Percentiles rank a stretch among this genome's conserved stretches.
Evolutionary conservation across 1,140 invertebrate genomes (phyloP).

Genomic region (Pseudomyrmex concolor): DNA sequence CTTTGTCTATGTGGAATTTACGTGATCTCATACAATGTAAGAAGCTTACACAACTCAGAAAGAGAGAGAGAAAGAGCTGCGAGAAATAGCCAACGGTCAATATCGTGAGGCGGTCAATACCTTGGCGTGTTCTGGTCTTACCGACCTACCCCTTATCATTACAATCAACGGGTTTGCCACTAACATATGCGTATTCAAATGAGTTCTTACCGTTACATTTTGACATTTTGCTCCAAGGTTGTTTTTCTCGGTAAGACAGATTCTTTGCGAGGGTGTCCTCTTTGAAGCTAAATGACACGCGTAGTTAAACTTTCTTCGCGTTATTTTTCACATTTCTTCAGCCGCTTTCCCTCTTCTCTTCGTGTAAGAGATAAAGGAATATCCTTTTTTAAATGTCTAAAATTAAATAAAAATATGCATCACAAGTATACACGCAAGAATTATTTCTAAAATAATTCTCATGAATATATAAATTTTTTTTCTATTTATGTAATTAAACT

Average conservation of each 20-base stretch:
- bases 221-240: conserved; percentile 79
- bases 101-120: conserved; percentile 82
- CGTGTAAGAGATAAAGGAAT: no score
- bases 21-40: not conserved
- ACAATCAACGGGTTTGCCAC: conserved; percentile 57
- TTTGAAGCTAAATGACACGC: not conserved
- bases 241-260: conserved; percentile 67
- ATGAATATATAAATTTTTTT: not conserved
- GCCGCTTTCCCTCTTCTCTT: no score
- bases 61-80: conserved; percentile 48
- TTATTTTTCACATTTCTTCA: no score
- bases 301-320: no score
- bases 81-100: conserved; percentile 80
- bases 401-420: no score
- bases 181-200: conserved; percentile 71
- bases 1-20: not conserved
- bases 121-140: conserved; percentile 79
- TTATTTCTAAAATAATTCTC: no score
- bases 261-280: not conserved
- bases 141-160: conserved; percentile 72
- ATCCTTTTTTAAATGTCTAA: no score
- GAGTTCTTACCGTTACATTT: conserved; percentile 51
- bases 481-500: not conserved
- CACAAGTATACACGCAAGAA: no score
- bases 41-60: conserved; percentile 19